phyloP scores from a whole-genome alignment of 2,888 invertebrate genomes.

The Phymatocera aterrima region DNA sequence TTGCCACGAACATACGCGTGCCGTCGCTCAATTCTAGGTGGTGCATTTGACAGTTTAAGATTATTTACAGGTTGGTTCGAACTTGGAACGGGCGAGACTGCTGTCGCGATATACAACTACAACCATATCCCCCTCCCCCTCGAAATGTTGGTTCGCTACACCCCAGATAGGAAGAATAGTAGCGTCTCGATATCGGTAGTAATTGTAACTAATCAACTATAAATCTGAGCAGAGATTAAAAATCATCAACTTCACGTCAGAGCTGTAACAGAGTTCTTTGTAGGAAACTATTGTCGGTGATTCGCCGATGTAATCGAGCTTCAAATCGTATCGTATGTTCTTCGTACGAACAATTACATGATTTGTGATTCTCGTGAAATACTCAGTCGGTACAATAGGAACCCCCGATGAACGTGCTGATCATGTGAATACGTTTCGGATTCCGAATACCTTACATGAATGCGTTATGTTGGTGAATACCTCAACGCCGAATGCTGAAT shows the following conservation, averaged over 20 bases:
- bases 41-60: constrained; percentile 65
- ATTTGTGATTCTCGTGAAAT: too few relatives aligned
- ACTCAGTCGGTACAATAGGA: too few relatives aligned
- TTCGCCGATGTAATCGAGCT: too few relatives aligned
- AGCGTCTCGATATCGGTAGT: too few relatives aligned
- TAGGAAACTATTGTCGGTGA: too few relatives aligned
- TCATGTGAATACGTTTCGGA: background rate
- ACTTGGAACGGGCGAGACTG: constrained; percentile 12
- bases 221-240: too few relatives aligned
- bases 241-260: too few relatives aligned
- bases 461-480: background rate
- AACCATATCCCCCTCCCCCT: constrained; percentile 26
- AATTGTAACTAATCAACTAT: too few relatives aligned
- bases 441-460: background rate
- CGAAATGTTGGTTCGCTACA: constrained; percentile 38
- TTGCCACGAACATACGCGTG: constrained; percentile 40
- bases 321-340: too few relatives aligned
- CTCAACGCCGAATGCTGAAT: background rate
- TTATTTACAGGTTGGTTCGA: constrained; percentile 60
- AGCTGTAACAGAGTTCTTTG: too few relatives aligned
- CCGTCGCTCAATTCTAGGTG: constrained; percentile 48
- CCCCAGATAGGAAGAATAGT: background rate
- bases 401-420: too few relatives aligned
- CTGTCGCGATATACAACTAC: constrained; percentile 8
- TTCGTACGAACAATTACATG: too few relatives aligned